phyloP scores from a whole-genome alignment of 2,113 vertebrate species.

The Syngnathus floridae region DNA sequence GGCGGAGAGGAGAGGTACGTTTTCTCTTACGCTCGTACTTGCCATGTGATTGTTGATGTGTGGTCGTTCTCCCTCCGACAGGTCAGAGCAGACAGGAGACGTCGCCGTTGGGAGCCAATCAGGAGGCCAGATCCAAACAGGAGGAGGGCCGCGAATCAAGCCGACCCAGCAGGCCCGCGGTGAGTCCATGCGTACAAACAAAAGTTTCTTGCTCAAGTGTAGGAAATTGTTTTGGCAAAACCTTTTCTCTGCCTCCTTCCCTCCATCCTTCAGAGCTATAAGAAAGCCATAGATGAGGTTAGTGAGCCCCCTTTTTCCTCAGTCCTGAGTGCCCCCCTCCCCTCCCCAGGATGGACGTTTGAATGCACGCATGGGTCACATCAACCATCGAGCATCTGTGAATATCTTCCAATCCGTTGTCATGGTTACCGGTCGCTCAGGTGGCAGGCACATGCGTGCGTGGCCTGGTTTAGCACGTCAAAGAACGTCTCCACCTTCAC shows the following conservation, averaged over 20 bases:
- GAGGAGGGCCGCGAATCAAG: conserved; percentile 85
- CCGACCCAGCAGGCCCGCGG: conserved; percentile 86
- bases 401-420: conserved; percentile 52
- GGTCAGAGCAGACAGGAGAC: conserved; percentile 80
- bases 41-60: not conserved
- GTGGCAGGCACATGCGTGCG: conserved; percentile 58
- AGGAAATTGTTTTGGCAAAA: conserved; percentile 18
- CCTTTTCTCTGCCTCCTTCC: conserved; percentile 58
- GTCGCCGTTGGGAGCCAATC: conserved; percentile 79
- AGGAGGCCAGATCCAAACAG: conserved; percentile 79
- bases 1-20: conserved; percentile 80
- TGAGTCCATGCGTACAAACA: conserved; percentile 66
- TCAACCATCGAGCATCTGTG: conserved; percentile 42
- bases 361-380: conserved; percentile 3
- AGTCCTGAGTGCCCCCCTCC: not conserved
- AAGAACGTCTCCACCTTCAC: not conserved
- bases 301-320: conserved; percentile 65
- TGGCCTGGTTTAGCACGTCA: conserved; percentile 48
- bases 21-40: not conserved
- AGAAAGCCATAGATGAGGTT: conserved; percentile 98
- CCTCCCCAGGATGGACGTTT: not conserved
- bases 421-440: conserved; percentile 52
- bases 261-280: conserved; percentile 85
- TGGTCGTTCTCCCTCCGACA: conserved; percentile 37
- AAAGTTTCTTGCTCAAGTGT: not conserved